Base-by-base conservation (phyloP, 2,888 invertebrate species). In the Barypeithes pellucidus region DNA sequence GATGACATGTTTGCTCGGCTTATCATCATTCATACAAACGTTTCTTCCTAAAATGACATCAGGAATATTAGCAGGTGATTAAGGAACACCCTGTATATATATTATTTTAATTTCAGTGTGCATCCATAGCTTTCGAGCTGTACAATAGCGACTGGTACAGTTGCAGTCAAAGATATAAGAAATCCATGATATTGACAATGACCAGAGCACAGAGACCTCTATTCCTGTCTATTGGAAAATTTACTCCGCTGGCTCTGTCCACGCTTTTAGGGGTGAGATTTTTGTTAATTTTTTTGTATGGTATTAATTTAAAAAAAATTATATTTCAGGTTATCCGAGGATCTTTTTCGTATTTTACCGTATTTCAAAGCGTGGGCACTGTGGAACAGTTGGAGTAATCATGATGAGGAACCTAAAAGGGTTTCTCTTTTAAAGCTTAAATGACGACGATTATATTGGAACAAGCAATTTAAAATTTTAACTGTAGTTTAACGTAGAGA, bases 221-320 rank as follows among this genome's bases (percentile, higher is more conserved):
- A n/a, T 78, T 72, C 72, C 24, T 81, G 18, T 78, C 81, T 8
- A 81, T 80, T 61, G 81, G 80, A 36, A 81, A 81, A 67, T 81
- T 81, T 67, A 75, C 78, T 3, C 81, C 81, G 3, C 61, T 81
- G 14, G 77, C 80, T 12, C 60, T 80, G 11, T 54, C 75, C 0
- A 80, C 79, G 8, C 62, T 79, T 14, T 73, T 79, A 11, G 70
- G 75, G 59, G 80, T 80, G 78, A 74, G 72, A 66, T 36, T 50
- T 16, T n/a, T 20, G 2, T 5, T 11, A 5, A 39, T 39, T 39
- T 39, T 8, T 33, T 33, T 33, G 4, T 33, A 33, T 5, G 33
- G 8, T 4, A 33, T 33, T 4, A 33, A 33, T 5, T 33, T 4
- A 4, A 8, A 33, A 33, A 33, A 5, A 20, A 61, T 50, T 39